These are phyloP conservation scores for Clistopyga incitator DNA, from an alignment of 2,888 invertebrate species.

Conservation along the genomic window DNA sequence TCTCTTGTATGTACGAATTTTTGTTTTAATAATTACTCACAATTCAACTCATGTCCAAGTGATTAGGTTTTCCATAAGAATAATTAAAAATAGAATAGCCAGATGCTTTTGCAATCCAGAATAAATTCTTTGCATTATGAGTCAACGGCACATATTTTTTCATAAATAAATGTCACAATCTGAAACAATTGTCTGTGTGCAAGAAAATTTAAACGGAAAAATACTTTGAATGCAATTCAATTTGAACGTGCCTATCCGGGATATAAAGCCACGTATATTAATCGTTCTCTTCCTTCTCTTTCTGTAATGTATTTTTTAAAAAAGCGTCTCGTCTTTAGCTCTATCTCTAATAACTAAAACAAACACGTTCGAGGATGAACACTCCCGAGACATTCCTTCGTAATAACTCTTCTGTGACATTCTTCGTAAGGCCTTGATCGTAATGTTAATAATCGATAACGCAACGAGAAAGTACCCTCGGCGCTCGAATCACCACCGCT, in stretches of 20 bases:
- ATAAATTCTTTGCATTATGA: too few species aligned
- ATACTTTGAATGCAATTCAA: conserved; percentile 44
- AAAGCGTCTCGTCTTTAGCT: conserved; percentile 56
- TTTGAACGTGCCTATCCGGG: conserved; percentile 3
- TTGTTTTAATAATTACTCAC: too few species aligned
- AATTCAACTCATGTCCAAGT: too few species aligned
- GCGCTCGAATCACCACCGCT: conserved; percentile 12
- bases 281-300: conserved; percentile 30
- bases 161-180: too few species aligned
- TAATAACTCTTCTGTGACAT: conserved; percentile 82
- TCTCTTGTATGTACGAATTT: too few species aligned
- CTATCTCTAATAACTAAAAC: conserved; percentile 62
- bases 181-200: too few species aligned
- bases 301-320: conserved; percentile 22
- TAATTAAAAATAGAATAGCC: too few species aligned
- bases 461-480: conserved; percentile 20
- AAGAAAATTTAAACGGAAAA: conserved; percentile 35
- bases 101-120: too few species aligned
- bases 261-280: neutral
- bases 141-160: too few species aligned
- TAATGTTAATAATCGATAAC: conserved; percentile 70
- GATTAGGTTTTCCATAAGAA: too few species aligned
- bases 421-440: conserved; percentile 79
- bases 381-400: conserved; percentile 81
- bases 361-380: conserved; percentile 74